phyloP scores from a whole-genome alignment of 2,888 invertebrate species.

The Lordiphosa fenestrarum region DNA sequence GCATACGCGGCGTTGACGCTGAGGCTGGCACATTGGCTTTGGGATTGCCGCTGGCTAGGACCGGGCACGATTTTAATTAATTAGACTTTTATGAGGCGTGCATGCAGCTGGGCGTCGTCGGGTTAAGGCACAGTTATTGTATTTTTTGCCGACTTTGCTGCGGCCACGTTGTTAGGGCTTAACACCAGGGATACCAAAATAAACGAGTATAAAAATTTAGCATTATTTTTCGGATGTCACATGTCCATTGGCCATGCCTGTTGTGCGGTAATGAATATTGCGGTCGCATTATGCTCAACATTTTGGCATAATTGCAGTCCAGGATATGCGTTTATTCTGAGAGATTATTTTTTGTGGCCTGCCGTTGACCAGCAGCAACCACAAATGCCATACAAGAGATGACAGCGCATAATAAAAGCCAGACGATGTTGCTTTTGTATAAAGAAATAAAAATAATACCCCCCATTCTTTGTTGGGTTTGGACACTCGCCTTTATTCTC shows the following conservation, averaged over 20 bases:
- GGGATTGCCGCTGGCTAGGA: slow-evolving; percentile 55
- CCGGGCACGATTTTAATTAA: slow-evolving; percentile 77
- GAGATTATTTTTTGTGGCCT: slow-evolving; percentile 68
- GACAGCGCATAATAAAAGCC: slow-evolving; percentile 61
- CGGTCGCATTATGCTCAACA: slow-evolving; percentile 68
- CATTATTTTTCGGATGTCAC: slow-evolving; percentile 39
- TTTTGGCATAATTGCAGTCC: slow-evolving; percentile 64
- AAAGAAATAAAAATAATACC: slow-evolving; percentile 63
- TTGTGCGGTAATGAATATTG: slow-evolving; percentile 66
- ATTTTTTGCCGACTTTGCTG: slow-evolving; percentile 14
- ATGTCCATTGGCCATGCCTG: slow-evolving; percentile 39
- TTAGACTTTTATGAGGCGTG: slow-evolving; percentile 75
- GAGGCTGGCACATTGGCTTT: slow-evolving; percentile 40
- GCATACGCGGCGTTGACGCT: slow-evolving; percentile 62
- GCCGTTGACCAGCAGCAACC: slow-evolving; percentile 47
- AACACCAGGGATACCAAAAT: slow-evolving; percentile 37
- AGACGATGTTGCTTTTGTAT: slow-evolving; percentile 63
- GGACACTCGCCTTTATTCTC: slow-evolving; percentile 18
- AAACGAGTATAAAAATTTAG: slow-evolving; percentile 51
- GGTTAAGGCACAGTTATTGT: slow-evolving; percentile 67
- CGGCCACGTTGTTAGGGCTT: slow-evolving; percentile 44
- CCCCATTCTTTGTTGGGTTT: slow-evolving; percentile 29
- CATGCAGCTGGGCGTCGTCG: slow-evolving; percentile 60
- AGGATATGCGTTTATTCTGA: slow-evolving; percentile 69
- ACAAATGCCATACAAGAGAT: slow-evolving; percentile 20